Evolutionary conservation across 2,888 invertebrate genomes (phyloP), one percentile per base, ranked within the genome.

Genomic region (Synanthedon formicaeformis): DNA sequence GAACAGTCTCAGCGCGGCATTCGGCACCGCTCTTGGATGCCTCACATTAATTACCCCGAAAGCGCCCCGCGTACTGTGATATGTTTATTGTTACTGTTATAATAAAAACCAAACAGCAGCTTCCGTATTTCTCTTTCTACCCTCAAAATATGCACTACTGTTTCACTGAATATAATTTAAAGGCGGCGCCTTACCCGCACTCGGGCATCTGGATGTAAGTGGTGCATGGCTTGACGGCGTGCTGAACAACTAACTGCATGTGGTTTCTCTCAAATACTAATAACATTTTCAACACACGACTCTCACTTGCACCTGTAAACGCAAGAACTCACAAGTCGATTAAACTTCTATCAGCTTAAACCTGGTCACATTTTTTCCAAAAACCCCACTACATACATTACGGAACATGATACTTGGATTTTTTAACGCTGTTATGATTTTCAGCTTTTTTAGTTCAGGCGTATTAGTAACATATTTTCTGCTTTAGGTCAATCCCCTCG

Each of bases 51-150:
- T 69, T 71, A 75, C 81, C 86, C 84, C 83, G 78, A 82, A 34
- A 85, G 82, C 84, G 87, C 86, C 85, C 85, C 86, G 86, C 86
- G 87, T 85, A 84, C 86, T 87, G 86, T 87, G 87, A 87, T 87
- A 86, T 81, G 81, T 83, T 81, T 78, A 83, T 80, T 84, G 82
- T 87, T 87, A 85, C 71, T 84, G 85, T 86, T 87, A 85, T 78
- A 87, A 84, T 86, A 86, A 87, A 86, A 76, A 58, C 75, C 73
- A 71, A 78, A 77, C 64, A 71, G 68, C 67, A 69, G 73, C 67
- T 69, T 72, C 64, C 64, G 77, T 66, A 75, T 77, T 54, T 71
- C 73, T 69, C 68, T 69, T 75, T 71, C 69, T 34, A 45, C 72
- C 77, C 73, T 76, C 69, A 63, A 70, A 52, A 57, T 61, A 63